Base-by-base conservation (phyloP, 2,888 invertebrate species). In the Branchipolynoe longqiensis region DNA sequence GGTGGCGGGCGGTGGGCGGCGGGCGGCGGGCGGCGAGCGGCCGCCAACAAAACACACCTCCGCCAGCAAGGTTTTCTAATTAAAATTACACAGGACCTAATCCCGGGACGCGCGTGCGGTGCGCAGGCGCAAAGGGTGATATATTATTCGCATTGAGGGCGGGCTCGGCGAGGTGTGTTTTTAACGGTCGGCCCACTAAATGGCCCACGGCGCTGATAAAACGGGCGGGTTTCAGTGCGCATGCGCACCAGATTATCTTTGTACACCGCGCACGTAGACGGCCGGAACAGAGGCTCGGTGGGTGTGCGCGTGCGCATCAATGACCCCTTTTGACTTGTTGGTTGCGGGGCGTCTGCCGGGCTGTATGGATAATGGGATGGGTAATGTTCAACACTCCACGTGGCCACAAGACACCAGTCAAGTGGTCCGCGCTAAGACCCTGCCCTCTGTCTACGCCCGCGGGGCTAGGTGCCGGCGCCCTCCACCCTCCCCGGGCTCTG, bases 41-140 rank as follows among this genome's bases (percentile, higher is more conserved):
- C 78, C 22, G 28, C 31, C 48, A 31, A 28, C 78, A 48, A 74
- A 41, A 25, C 41, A 54, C 33, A 78, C 33, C 78, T n/a, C 8
- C 22, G 18, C 28, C 48, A 48, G 41, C 48, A 78, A 78, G 48
- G 25, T 78, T 78, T 78, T 78, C 78, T 78, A 78, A 78, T 78
- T 78, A 78, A 78, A 41, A 78, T 78, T 48, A 78, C 78, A 78
- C 78, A 78, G 78, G 40, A 18, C 36, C 69, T 78, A 78, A 54
- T 41, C 54, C 54, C n/a, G 22, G 1, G 28, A n/a, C 48, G 25
- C 6, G 22, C 41, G 28, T 41, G 22, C n/a, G 25, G 48, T 33
- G 48, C 33, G 78, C 48, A 48, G 0, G 18, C 48, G 78, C 8
- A 28, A 48, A 48, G 41, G 48, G 48, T 78, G 78, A 41, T 78